phyloP scores from a whole-genome alignment of 2,797 vertebrate species.

The Sebastiscus tertius region DNA sequence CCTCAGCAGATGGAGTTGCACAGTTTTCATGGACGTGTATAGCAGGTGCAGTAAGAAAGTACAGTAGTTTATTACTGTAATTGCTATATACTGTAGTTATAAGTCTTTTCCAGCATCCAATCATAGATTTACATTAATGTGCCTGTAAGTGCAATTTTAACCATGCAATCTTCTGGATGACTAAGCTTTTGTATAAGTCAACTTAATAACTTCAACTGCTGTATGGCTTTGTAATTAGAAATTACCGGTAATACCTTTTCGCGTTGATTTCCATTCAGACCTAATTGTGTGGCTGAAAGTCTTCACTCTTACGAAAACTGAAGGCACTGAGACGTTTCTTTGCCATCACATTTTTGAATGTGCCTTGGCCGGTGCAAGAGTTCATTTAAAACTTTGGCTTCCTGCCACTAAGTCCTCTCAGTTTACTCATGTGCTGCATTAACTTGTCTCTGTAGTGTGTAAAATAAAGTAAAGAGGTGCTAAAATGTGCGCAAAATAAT shows the following conservation, averaged over 20 bases:
- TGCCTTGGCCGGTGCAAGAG: conserved; percentile 27
- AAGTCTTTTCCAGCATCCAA: not conserved
- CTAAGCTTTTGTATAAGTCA: not conserved
- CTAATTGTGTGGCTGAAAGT: conserved; percentile 15
- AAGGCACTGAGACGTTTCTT: conserved; percentile 23
- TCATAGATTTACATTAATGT: not conserved
- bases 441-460: conserved; percentile 22
- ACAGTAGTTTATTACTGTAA: not conserved
- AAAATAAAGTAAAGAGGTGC: conserved; percentile 25
- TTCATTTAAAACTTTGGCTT: conserved; percentile 58
- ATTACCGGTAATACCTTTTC: conserved; percentile 3
- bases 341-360: conserved; percentile 3
- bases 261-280: not conserved
- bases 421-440: conserved; percentile 46
- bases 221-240: conserved; percentile 26
- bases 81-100: not conserved
- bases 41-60: not conserved
- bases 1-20: not conserved
- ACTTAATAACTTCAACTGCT: not conserved
- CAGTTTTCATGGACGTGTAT: not conserved
- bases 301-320: not conserved
- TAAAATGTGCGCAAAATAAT: conserved; percentile 7
- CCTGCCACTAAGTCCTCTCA: conserved; percentile 39
- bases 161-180: not conserved
- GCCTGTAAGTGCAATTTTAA: not conserved